Base-by-base conservation (phyloP, 2,797 vertebrate species). In the Balearica regulorum region DNA sequence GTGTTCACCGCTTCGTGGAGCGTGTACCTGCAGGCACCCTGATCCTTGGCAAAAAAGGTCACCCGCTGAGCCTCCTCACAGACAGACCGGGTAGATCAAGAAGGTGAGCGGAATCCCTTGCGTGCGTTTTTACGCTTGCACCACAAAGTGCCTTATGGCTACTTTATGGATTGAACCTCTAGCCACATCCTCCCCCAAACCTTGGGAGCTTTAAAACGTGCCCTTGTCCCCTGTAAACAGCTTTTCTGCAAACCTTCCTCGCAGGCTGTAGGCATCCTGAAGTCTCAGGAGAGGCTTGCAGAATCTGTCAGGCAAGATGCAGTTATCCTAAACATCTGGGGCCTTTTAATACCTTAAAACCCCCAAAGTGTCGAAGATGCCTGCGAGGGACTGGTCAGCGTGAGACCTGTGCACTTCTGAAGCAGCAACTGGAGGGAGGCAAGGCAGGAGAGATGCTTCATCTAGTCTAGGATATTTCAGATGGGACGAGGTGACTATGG, bases 41-140 rank as follows among this genome's bases (percentile, higher is more conserved):
- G 12, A 18, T 13, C 13, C 17, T 21, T 62, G 21, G 5, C 10
- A 18, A 48, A n/a, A 1, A 5, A 5, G 9, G 41, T 1, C 6
- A 13, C 29, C 11, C 0, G 1, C 37, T 29, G 43, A 44, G 16
- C 17, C 13, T 16, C n/a, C 25, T 43, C 48, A 8, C 48, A 17
- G 33, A 3, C 22, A 35, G 18, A 12, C 4, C 0, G 0, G 1
- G 10, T 5, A 11, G 19, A 5, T 20, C 13, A 21, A 5, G 41
- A 39, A 2, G 6, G 15, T 3, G 10, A 4, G 9, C 6, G 1
- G 37, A 9, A 62, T 78, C 19, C 7, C 5, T 17, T 60, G 20
- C 9, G n/a, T 0, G 1, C 0, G 2, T 3, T 54, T 37, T 35
- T 33, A 2, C 1, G 0, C 13, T 75, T 78, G 1, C 25, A 35